A percentile compares a stretch with the other conserved stretches of the same genome.
phyloP scores from a whole-genome alignment of 2,888 invertebrate genomes.

The Cerastoderma edule region DNA sequence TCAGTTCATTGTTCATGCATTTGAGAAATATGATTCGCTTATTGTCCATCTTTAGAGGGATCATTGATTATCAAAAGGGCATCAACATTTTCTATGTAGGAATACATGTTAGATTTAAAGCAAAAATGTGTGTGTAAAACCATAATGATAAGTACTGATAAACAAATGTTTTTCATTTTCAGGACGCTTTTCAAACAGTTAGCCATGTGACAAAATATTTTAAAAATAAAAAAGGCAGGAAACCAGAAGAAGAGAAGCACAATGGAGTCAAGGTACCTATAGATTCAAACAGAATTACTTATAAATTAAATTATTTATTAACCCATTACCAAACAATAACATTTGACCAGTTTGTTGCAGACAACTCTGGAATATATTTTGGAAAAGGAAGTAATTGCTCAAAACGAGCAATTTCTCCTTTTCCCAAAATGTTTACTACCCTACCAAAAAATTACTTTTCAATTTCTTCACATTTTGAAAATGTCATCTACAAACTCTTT shows the following conservation, averaged over 20 bases:
- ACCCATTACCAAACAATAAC: background rate
- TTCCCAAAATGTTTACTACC: slow-evolving; percentile 2
- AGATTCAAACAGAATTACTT: too few relatives aligned
- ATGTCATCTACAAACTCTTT: background rate
- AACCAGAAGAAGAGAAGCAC: too few relatives aligned
- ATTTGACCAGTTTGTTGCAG: background rate
- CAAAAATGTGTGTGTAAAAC: too few relatives aligned
- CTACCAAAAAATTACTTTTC: background rate
- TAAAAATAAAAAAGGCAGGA: background rate
- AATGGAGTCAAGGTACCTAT: too few relatives aligned
- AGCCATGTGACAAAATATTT: background rate
- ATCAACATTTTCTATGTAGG: too few relatives aligned
- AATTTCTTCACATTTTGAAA: background rate
- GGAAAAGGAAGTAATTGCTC: background rate
- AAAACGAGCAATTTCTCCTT: background rate
- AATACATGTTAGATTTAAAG: too few relatives aligned
- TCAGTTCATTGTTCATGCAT: too few relatives aligned
- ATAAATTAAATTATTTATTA: background rate
- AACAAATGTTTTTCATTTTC: too few relatives aligned
- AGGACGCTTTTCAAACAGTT: slow-evolving; percentile 8
- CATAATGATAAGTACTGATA: too few relatives aligned
- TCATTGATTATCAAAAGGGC: too few relatives aligned
- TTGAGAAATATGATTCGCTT: too few relatives aligned
- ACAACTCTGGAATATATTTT: background rate
- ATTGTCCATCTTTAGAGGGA: too few relatives aligned